These are phyloP conservation scores for Actinia equina DNA, from an alignment of 64 coral and sea anemone species.

Conservation along the genomic window DNA sequence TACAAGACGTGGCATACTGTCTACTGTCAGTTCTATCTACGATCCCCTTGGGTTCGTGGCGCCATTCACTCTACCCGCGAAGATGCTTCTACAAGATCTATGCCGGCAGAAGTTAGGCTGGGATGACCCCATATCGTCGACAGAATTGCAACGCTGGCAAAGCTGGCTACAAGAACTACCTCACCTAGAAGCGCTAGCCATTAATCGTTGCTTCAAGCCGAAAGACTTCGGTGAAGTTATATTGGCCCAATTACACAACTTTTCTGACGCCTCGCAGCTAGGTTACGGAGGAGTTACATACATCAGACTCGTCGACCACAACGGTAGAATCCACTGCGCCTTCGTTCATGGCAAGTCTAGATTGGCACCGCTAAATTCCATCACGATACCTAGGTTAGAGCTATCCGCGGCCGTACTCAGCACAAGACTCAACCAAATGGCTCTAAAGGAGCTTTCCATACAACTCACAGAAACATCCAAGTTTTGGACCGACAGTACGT, in stretches of 20 bases:
- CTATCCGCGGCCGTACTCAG: not conserved
- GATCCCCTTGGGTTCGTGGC: not conserved
- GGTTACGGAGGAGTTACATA: not conserved
- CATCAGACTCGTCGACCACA: not conserved
- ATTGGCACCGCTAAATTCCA: not conserved
- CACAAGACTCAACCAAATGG: not conserved
- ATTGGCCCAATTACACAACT: not conserved
- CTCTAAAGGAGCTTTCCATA: not conserved
- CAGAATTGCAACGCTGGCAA: not conserved
- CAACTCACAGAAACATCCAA: not conserved
- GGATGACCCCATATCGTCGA: not conserved
- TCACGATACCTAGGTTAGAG: not conserved
- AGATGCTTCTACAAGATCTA: not conserved
- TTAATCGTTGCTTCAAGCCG: not conserved
- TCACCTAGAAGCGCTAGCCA: not conserved
- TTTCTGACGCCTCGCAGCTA: not conserved
- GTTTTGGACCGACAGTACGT: not conserved
- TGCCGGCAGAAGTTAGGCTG: not conserved
- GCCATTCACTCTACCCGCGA: not conserved
- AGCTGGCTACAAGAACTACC: not conserved
- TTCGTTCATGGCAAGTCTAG: not conserved
- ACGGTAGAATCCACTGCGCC: not conserved
- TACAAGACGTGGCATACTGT: not conserved
- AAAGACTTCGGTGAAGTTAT: not conserved
- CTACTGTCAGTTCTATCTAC: not conserved